These are phyloP conservation scores for Drosophila pandora DNA, from an alignment of 1,140 invertebrate species.

Conservation along the genomic window DNA sequence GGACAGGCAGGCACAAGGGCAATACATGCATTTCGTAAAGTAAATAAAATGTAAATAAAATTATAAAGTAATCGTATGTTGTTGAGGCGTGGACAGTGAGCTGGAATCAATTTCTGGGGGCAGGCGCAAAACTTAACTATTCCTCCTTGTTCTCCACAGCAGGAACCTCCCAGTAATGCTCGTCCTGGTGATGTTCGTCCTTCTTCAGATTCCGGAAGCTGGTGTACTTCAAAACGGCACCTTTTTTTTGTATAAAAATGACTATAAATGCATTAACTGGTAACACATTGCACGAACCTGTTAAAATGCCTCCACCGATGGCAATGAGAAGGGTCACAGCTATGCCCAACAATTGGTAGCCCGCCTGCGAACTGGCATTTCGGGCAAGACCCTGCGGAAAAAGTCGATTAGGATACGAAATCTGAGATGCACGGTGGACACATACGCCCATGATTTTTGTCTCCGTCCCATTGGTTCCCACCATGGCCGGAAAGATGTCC, in stretches of 20 bases:
- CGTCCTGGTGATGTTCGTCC: constrained; percentile 85
- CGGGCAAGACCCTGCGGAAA: constrained; percentile 85
- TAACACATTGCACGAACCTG: constrained; percentile 86
- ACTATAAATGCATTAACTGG: not conserved
- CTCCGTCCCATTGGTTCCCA: constrained; percentile 55
- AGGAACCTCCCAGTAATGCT: constrained; percentile 86
- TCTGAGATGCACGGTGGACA: constrained; percentile 7
- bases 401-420: constrained; percentile 8
- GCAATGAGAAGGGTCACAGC: constrained; percentile 89
- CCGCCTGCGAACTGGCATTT: constrained; percentile 89
- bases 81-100: constrained; percentile 33
- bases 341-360: constrained; percentile 91
- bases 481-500: constrained; percentile 86
- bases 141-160: constrained; percentile 73
- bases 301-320: constrained; percentile 90
- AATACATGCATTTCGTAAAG: constrained; percentile 37
- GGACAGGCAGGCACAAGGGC: constrained; percentile 14
- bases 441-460: constrained; percentile 81
- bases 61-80: constrained; percentile 37
- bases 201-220: constrained; percentile 84
- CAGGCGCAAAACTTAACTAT: constrained; percentile 71
- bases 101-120: constrained; percentile 12
- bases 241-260: constrained; percentile 63
- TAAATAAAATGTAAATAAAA: constrained; percentile 22
- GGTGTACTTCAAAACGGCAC: constrained; percentile 83